Conservation (phyloP, 1,140 invertebrate genomes). For the Leptinotarsa lineolata region DNA sequence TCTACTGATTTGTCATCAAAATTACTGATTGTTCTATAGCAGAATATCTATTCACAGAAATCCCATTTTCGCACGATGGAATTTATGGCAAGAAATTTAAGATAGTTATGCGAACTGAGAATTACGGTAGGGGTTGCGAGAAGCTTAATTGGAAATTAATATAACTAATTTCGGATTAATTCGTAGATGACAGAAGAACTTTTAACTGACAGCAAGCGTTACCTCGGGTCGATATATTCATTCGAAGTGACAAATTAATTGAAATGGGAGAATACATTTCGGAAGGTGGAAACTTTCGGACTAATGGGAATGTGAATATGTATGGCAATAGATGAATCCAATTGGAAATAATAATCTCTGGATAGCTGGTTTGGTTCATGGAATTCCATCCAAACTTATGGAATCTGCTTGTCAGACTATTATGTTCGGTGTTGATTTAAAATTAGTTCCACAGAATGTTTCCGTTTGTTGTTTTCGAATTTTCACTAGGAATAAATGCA, state of each 20-base stretch:
- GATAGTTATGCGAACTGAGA: background rate
- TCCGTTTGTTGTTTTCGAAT: too few species aligned
- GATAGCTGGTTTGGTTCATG: too few species aligned
- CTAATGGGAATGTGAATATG: background rate
- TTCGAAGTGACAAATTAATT: background rate
- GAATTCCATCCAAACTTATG: too few species aligned
- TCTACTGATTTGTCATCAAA: too few species aligned
- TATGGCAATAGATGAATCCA: background rate
- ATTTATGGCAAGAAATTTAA: constrained; percentile 6
- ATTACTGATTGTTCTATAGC: too few species aligned
- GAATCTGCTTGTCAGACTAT: too few species aligned
- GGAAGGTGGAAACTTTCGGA: background rate
- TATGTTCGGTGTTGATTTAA: too few species aligned
- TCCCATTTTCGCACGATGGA: background rate
- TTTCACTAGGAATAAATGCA: too few species aligned
- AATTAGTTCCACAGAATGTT: too few species aligned
- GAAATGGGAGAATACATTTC: background rate
- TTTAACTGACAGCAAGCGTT: constrained; percentile 2
- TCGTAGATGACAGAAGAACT: background rate
- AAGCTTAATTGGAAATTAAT: constrained; percentile 4
- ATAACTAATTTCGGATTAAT: constrained; percentile 1
- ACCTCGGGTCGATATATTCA: background rate
- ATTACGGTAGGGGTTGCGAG: background rate
- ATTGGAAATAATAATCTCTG: too few species aligned
- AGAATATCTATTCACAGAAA: background rate